Conservation (phyloP, 2,888 invertebrate species). For the Fragum sueziense region DNA sequence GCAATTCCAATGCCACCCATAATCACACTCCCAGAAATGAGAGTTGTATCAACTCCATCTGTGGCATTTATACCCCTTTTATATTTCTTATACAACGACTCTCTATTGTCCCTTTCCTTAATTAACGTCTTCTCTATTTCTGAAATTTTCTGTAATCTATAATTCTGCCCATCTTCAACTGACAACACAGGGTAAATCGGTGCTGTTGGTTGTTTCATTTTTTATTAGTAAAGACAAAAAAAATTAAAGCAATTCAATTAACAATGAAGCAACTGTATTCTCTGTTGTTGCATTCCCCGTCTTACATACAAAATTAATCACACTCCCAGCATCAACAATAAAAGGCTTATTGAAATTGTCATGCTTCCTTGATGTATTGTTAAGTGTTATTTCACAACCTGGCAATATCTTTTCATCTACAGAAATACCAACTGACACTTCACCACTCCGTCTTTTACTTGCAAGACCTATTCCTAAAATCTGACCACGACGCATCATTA, state of each 20-base stretch:
- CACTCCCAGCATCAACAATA: slow-evolving; percentile 41
- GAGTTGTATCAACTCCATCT: slow-evolving; percentile 46
- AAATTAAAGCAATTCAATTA: slow-evolving; percentile 33
- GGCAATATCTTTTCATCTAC: slow-evolving; percentile 33
- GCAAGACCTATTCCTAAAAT: slow-evolving; percentile 33
- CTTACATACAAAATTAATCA: slow-evolving; percentile 37
- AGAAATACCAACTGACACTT: slow-evolving; percentile 32
- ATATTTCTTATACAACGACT: slow-evolving; percentile 52
- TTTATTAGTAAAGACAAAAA: slow-evolving; percentile 18
- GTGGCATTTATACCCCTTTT: slow-evolving; percentile 46
- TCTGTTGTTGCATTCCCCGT: slow-evolving; percentile 32
- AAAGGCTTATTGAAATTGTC: slow-evolving; percentile 36
- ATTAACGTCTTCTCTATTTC: slow-evolving; percentile 33
- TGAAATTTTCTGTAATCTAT: slow-evolving; percentile 52
- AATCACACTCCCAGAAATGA: slow-evolving; percentile 38
- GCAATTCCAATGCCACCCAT: slow-evolving; percentile 29
- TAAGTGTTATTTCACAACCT: slow-evolving; percentile 39
- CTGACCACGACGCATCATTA: slow-evolving; percentile 41
- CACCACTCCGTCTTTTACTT: slow-evolving; percentile 27
- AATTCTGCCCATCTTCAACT: slow-evolving; percentile 52
- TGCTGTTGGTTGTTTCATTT: slow-evolving; percentile 49
- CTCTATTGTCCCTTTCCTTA: slow-evolving; percentile 29
- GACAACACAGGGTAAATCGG: slow-evolving; percentile 45
- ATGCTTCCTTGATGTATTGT: slow-evolving; percentile 44
- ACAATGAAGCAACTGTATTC: slow-evolving; percentile 41